These are phyloP conservation scores for Apostichopus leukothele DNA, from an alignment of 53 echinoderm and acorn worm genomes.

Conservation along the genomic window DNA sequence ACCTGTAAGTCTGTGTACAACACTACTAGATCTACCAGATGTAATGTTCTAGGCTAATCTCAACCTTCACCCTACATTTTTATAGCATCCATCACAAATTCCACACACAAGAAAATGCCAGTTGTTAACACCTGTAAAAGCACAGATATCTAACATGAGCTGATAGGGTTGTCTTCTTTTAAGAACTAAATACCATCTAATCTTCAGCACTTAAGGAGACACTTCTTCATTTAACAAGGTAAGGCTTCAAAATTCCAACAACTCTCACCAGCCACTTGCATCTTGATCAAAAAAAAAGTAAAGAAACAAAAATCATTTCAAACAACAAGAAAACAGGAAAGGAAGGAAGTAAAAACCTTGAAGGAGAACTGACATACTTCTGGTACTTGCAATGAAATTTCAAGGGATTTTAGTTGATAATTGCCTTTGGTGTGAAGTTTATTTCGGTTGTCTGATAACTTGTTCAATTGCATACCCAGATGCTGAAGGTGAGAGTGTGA, in stretches of 20 bases:
- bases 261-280: too few relatives aligned
- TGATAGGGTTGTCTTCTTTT: background rate
- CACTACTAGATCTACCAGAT: too few relatives aligned
- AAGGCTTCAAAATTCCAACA: background rate
- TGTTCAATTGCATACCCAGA: background rate
- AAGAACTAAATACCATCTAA: slow-evolving; percentile 1
- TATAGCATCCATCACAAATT: background rate
- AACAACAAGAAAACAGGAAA: background rate
- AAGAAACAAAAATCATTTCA: background rate
- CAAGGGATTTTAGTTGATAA: background rate
- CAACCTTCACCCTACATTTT: background rate
- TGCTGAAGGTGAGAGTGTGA: background rate
- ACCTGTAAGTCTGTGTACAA: too few relatives aligned
- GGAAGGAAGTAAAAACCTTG: background rate
- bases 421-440: background rate
- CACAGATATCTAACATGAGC: background rate
- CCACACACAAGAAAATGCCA: background rate
- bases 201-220: background rate
- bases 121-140: background rate
- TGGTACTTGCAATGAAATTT: background rate
- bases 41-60: background rate
- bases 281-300: background rate
- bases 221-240: background rate
- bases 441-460: background rate
- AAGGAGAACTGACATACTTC: slow-evolving; percentile 1